Evolutionary conservation across 2,113 vertebrate species (phyloP).

Genomic region (Phaethornis superciliosus): DNA sequence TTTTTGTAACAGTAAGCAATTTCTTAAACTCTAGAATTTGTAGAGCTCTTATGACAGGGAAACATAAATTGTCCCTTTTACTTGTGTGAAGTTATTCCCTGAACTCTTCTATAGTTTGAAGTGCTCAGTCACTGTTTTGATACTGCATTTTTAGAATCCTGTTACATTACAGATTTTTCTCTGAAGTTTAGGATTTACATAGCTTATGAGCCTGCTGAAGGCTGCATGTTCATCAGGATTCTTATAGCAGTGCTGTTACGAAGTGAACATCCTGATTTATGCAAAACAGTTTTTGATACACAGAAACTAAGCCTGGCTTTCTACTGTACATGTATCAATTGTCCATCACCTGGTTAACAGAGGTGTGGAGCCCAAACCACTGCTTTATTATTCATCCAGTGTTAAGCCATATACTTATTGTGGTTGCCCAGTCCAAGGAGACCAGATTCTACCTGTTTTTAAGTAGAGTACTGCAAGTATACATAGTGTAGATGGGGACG

Average conservation of each 20-base stretch:
- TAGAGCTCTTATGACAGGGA: neutral
- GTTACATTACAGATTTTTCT: neutral
- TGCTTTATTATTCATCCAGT: neutral
- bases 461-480: neutral
- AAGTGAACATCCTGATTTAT: neutral
- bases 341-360: rapidly evolving
- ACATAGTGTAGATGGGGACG: rapidly evolving
- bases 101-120: neutral
- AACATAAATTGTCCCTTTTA: neutral
- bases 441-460: neutral
- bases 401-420: neutral
- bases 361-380: neutral
- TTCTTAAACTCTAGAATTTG: neutral
- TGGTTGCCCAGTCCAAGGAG: neutral
- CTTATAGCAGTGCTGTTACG: neutral
- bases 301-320: neutral
- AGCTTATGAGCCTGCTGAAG: neutral
- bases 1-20: neutral
- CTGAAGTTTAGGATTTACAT: neutral
- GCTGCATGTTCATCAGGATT: neutral
- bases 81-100: neutral
- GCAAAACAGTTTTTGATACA: neutral
- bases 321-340: rapidly evolving
- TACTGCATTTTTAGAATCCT: neutral
- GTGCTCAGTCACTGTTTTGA: neutral